A percentile compares a stretch with the other conserved stretches of the same genome.
phyloP scores from a whole-genome alignment of 2,888 invertebrate genomes.

The Tholera decimalis region DNA sequence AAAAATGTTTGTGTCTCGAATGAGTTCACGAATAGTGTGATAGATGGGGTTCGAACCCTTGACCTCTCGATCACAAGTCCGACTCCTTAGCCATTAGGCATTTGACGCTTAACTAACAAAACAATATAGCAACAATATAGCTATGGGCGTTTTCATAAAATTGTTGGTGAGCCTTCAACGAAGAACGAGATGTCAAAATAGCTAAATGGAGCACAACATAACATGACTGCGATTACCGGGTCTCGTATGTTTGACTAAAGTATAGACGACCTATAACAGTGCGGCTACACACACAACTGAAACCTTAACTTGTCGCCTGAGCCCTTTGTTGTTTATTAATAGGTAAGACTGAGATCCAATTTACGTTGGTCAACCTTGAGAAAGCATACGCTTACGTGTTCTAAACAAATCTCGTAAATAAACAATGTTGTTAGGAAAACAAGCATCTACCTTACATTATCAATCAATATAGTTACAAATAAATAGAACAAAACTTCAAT shows the following conservation, averaged over 20 bases:
- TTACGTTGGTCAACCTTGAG: conserved; percentile 65
- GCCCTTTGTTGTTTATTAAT: conserved; percentile 69
- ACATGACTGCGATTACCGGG: conserved; percentile 14
- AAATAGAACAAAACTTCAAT: conserved; percentile 3
- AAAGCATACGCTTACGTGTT: conserved; percentile 45
- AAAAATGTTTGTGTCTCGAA: no score
- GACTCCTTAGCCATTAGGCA: no score
- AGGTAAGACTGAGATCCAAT: conserved; percentile 72
- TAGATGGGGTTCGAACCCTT: no score
- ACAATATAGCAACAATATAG: background rate
- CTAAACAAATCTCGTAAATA: conserved; percentile 46
- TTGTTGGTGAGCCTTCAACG: background rate
- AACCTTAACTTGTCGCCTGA: conserved; percentile 65
- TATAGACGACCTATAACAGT: conserved; percentile 43
- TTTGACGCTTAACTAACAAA: no score
- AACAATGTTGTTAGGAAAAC: conserved; percentile 22
- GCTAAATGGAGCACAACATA: conserved; percentile 4
- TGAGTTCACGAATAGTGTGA: no score
- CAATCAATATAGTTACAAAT: background rate
- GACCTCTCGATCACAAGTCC: no score
- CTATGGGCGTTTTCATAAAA: background rate
- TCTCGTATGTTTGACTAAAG: conserved; percentile 27
- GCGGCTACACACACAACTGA: conserved; percentile 49
- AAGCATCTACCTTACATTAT: conserved; percentile 17
- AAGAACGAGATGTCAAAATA: conserved; percentile 6